Evolutionary conservation across 2,888 invertebrate species (phyloP).

Genomic region (Hermaeophaga mercurialis): DNA sequence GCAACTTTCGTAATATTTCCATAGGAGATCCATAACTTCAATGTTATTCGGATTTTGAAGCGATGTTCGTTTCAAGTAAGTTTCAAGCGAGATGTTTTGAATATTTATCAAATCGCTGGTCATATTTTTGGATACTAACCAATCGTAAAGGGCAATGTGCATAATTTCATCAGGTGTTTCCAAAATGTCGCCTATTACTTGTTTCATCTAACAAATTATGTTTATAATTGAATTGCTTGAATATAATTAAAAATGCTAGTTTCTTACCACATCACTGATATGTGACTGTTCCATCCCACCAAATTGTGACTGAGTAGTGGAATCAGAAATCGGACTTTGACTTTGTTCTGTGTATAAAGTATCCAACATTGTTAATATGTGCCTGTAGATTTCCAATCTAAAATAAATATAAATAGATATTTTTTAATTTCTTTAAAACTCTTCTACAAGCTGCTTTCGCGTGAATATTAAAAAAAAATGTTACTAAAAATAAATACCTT

Average conservation of each 20-base stretch:
- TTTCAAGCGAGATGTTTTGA: slow-evolving; percentile 74
- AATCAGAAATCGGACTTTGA: slow-evolving; percentile 26
- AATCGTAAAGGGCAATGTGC: slow-evolving; percentile 90
- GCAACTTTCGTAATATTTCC: slow-evolving; percentile 95
- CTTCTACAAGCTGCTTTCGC: too few relatives aligned
- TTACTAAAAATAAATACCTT: too few relatives aligned
- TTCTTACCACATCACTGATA: slow-evolving; percentile 30
- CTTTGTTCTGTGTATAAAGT: slow-evolving; percentile 60
- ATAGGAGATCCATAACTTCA: slow-evolving; percentile 75
- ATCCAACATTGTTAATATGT: slow-evolving; percentile 80
- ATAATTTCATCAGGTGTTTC: slow-evolving; percentile 82
- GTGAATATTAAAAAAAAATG: too few relatives aligned
- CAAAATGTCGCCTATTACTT: slow-evolving; percentile 70
- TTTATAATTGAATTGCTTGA: too few relatives aligned
- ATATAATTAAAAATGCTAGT: too few relatives aligned
- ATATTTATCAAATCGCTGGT: slow-evolving; percentile 71
- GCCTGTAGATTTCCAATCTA: slow-evolving; percentile 88
- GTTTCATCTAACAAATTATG: slow-evolving; percentile 58
- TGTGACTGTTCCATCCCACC: slow-evolving; percentile 29
- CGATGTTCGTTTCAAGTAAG: slow-evolving; percentile 70
- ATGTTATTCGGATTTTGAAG: slow-evolving; percentile 62
- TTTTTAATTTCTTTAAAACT: slow-evolving; percentile 16
- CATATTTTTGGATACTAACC: slow-evolving; percentile 83
- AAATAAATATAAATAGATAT: slow-evolving; percentile 36
- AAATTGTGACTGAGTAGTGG: slow-evolving; percentile 31